Evolutionary conservation across 2,113 vertebrate genomes (phyloP).

Genomic region (Plotosus lineatus): DNA sequence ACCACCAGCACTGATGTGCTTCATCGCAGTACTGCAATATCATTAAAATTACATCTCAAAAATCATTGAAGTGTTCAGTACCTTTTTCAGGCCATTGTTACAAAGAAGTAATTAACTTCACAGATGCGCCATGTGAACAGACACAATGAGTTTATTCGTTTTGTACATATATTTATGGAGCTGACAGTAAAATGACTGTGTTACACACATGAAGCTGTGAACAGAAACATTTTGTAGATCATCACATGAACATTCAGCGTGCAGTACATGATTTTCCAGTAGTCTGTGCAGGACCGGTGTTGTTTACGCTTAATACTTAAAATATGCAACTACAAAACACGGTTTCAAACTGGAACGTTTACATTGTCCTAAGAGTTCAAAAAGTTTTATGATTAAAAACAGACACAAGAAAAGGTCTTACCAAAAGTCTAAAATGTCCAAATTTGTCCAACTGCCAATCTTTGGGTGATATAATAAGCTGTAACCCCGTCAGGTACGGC

Average conservation of each 20-base stretch:
- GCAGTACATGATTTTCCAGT: constrained; percentile 16
- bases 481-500: background rate
- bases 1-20: too few species aligned
- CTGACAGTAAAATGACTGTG: constrained; percentile 34
- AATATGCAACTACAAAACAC: background rate
- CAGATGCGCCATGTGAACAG: constrained; percentile 1
- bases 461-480: background rate
- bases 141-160: constrained; percentile 47
- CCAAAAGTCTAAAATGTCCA: background rate
- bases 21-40: too few species aligned
- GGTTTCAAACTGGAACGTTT: background rate
- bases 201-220: constrained; percentile 28
- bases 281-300: background rate
- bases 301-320: background rate
- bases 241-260: background rate
- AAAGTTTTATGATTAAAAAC: background rate
- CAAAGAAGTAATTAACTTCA: background rate
- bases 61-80: too few species aligned
- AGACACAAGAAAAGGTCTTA: background rate
- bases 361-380: background rate
- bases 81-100: background rate
- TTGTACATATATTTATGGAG: constrained; percentile 21
- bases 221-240: constrained; percentile 28
- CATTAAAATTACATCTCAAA: too few species aligned
- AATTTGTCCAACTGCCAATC: too few species aligned